These are phyloP conservation scores for Lepidurus arcticus DNA, from an alignment of 1,140 invertebrate species.

Conservation along the genomic window DNA sequence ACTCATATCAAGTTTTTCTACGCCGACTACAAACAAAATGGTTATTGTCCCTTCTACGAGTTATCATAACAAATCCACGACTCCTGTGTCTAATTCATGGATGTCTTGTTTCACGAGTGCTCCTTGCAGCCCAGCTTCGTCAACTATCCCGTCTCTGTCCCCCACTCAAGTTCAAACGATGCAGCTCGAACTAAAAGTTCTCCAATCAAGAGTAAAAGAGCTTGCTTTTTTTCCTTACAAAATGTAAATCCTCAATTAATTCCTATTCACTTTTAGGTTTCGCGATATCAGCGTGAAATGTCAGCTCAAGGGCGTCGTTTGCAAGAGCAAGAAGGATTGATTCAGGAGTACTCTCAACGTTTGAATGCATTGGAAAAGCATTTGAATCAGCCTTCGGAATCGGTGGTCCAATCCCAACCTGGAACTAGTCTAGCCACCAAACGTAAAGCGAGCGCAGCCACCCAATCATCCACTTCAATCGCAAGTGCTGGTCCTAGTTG, in stretches of 20 bases:
- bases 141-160: background rate
- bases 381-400: background rate
- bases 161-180: background rate
- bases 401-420: background rate
- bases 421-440: background rate
- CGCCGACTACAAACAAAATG: background rate
- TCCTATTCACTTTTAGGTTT: background rate
- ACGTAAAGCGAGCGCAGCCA: background rate
- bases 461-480: background rate
- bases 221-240: background rate
- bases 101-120: background rate
- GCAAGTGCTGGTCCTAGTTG: background rate
- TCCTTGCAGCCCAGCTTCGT: background rate
- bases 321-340: background rate
- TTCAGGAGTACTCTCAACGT: background rate
- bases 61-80: background rate
- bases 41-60: background rate
- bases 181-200: background rate
- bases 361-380: conserved; percentile 1
- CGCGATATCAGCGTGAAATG: background rate
- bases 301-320: background rate
- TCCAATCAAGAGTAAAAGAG: background rate
- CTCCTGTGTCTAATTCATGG: background rate
- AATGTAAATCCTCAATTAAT: background rate
- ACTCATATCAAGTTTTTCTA: conserved; percentile 1